Conservation (phyloP, 2,113 vertebrate species). For the Phasianus colchicus region DNA sequence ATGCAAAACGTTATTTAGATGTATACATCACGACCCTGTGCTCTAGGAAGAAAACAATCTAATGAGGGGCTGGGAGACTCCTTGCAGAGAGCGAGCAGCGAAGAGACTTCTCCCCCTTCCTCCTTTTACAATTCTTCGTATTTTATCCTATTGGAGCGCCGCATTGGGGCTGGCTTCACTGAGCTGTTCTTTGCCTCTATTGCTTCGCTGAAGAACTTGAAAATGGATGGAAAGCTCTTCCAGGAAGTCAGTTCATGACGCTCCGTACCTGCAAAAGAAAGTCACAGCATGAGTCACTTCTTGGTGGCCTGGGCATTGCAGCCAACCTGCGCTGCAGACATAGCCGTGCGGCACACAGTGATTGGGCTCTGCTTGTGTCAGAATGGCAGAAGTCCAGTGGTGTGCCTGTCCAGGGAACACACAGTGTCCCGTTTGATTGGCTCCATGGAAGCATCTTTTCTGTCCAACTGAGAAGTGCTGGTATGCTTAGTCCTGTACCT, state of each 20-base stretch:
- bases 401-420: fast-evolving
- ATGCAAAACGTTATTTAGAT: conserved; percentile 94
- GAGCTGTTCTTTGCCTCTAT: conserved; percentile 84
- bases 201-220: conserved; percentile 88
- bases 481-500: neutral
- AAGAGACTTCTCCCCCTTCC: neutral
- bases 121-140: conserved; percentile 87
- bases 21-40: conserved; percentile 86
- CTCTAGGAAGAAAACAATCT: conserved; percentile 86
- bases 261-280: conserved; percentile 87
- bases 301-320: neutral
- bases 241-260: conserved; percentile 96
- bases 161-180: conserved; percentile 80
- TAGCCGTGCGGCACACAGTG: fast-evolving
- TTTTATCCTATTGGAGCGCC: conserved; percentile 91
- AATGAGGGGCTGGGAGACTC: conserved; percentile 75
- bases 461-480: neutral
- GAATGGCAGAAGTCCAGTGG: no score
- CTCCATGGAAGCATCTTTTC: neutral
- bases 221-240: conserved; percentile 94
- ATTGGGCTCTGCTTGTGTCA: no score
- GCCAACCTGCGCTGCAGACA: neutral
- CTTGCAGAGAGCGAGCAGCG: conserved; percentile 42
- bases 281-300: neutral
- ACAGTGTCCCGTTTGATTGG: neutral